These are phyloP conservation scores for Tapirus terrestris DNA, from an alignment of 2,113 vertebrate species.

Conservation along the genomic window DNA sequence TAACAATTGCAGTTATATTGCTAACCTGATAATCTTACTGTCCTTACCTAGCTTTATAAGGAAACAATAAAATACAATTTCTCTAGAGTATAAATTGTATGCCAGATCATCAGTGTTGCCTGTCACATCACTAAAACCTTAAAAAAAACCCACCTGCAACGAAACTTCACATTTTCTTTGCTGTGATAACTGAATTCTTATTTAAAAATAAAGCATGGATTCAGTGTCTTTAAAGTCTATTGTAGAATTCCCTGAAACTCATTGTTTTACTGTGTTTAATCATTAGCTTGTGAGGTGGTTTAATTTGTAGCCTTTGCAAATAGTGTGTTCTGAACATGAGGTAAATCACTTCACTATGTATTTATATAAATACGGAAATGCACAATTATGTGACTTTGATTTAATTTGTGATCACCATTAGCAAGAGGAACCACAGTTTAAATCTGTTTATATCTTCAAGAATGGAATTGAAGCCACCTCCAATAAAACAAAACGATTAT, in stretches of 20 bases:
- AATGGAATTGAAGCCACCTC: neutral
- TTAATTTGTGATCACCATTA: neutral
- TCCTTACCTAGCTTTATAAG: neutral
- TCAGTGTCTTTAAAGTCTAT: neutral
- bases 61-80: neutral
- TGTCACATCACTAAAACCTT: conserved; percentile 23
- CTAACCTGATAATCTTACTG: neutral
- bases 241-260: neutral
- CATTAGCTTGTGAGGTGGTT: neutral
- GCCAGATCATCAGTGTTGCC: neutral
- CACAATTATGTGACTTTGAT: neutral
- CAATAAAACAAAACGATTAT: neutral
- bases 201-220: neutral
- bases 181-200: neutral
- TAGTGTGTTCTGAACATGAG: neutral
- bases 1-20: neutral
- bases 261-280: neutral
- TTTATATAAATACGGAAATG: neutral
- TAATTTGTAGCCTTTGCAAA: conserved; percentile 19
- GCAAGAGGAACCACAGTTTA: neutral
- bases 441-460: neutral
- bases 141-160: neutral
- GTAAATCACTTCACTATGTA: neutral
- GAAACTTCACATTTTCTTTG: neutral
- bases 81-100: neutral